Conservation (phyloP, 1,140 invertebrate species). For the Hirudo medicinalis region DNA sequence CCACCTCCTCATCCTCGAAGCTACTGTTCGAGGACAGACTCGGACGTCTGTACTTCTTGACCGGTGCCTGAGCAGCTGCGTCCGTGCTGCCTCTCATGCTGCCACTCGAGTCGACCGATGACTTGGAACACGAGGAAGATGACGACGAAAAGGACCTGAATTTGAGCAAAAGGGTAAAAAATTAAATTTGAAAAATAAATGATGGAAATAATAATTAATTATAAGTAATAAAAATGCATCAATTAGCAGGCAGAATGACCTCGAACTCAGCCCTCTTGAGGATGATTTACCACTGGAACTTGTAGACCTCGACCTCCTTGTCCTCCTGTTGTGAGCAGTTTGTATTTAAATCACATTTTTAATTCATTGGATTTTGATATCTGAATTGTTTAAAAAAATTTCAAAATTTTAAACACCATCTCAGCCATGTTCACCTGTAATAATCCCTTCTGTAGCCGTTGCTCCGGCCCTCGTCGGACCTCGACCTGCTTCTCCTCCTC, state of each 20-base stretch:
- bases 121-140: too few relatives aligned
- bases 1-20: slow-evolving; percentile 25
- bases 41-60: slow-evolving; percentile 36
- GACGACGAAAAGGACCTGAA: too few relatives aligned
- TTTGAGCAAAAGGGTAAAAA: too few relatives aligned
- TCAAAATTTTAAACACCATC: too few relatives aligned
- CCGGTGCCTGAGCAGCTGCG: slow-evolving; percentile 19
- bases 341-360: too few relatives aligned
- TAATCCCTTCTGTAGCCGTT: too few relatives aligned
- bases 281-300: too few relatives aligned
- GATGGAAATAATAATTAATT: background rate
- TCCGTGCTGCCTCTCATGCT: background rate
- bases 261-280: too few relatives aligned
- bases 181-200: background rate
- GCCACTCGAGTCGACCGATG: background rate
- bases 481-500: background rate
- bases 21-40: slow-evolving; percentile 34
- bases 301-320: too few relatives aligned
- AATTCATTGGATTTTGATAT: too few relatives aligned
- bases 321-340: too few relatives aligned
- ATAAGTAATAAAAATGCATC: background rate
- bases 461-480: background rate
- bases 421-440: too few relatives aligned
- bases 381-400: background rate
- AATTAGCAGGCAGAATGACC: background rate